These are phyloP conservation scores for Rhizomys pruinosus DNA, from an alignment of 2,113 vertebrate genomes.

Conservation along the genomic window DNA sequence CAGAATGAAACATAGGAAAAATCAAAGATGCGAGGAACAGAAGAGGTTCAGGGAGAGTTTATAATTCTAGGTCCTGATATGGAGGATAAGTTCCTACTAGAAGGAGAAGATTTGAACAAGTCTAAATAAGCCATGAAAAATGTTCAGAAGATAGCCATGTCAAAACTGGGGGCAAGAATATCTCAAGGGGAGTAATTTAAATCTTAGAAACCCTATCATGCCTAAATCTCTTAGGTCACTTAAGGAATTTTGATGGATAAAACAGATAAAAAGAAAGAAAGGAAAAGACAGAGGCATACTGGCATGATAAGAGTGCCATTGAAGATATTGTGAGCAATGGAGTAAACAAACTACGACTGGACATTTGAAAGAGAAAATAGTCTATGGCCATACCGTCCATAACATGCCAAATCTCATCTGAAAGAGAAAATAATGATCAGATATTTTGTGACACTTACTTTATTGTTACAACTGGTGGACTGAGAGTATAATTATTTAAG, in stretches of 20 bases:
- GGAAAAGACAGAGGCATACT: too few relatives aligned
- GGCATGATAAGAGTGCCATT: neutral
- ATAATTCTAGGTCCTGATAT: neutral
- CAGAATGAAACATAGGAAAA: neutral
- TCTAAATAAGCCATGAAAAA: neutral
- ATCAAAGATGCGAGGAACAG: neutral
- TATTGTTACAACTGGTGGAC: neutral
- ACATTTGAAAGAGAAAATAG: neutral
- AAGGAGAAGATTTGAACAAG: neutral
- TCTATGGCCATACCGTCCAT: too few relatives aligned
- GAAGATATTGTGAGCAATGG: neutral
- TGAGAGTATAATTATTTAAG: neutral
- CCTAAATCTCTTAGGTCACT: neutral
- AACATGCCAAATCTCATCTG: too few relatives aligned
- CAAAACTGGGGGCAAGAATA: neutral
- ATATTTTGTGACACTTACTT: neutral
- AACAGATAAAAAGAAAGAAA: neutral
- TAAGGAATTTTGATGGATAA: too few relatives aligned
- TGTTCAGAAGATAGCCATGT: neutral
- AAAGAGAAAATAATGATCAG: neutral
- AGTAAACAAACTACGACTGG: neutral
- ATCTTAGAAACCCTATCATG: rapidly evolving
- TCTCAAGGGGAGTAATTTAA: neutral
- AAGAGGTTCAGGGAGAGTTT: rapidly evolving
- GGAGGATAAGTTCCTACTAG: neutral